A percentile compares a stretch with the other conserved stretches of the same genome.
phyloP scores from a whole-genome alignment of 2,113 vertebrate genomes.

The Candoia aspera region DNA sequence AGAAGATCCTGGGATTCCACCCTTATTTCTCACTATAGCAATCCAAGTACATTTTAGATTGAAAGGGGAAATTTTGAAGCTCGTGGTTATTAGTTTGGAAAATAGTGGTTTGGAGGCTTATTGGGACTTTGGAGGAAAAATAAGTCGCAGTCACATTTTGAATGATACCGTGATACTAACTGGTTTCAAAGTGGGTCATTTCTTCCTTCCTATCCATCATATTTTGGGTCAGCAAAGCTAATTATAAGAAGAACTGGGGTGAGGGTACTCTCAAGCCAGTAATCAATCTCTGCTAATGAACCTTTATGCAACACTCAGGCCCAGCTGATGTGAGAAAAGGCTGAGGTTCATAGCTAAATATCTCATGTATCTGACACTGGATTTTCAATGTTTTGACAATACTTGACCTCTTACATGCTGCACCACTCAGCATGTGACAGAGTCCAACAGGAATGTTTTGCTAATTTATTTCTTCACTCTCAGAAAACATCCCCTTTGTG shows the following conservation, averaged over 20 bases:
- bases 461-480: background rate
- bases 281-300: background rate
- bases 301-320: no score
- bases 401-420: background rate
- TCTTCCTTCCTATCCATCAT: background rate
- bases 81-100: background rate
- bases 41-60: background rate
- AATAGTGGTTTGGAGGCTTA: background rate
- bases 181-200: background rate
- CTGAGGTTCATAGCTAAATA: background rate
- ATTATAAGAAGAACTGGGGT: background rate
- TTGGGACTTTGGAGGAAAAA: background rate
- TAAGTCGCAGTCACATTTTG: background rate
- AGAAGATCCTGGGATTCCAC: background rate
- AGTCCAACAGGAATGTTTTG: background rate
- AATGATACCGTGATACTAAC: background rate
- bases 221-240: background rate
- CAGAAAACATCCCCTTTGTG: background rate
- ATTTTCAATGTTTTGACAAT: background rate
- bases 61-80: background rate
- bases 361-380: background rate
- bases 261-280: background rate
- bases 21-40: background rate
- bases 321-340: background rate
- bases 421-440: background rate